Base-by-base conservation (phyloP, 1,140 invertebrate species). In the Lucilia cuprina region DNA sequence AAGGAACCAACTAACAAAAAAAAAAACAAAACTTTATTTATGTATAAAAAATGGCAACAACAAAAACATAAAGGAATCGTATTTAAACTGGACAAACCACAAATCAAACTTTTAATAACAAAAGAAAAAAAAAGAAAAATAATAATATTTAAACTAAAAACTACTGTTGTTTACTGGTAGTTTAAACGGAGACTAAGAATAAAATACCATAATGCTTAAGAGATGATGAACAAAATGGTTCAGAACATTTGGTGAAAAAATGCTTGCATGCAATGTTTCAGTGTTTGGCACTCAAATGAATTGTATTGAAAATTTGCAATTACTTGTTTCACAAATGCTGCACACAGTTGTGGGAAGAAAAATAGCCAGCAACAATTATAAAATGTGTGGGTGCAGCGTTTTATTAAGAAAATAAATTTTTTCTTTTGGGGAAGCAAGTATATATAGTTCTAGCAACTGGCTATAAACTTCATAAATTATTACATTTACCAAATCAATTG, bases 191-290 rank as follows among this genome's bases (percentile, higher is more conserved):
- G 41, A 41, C 41, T 41, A 41, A 55, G 50, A 55, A 17, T 55
- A 55, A 55, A 14, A 55, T 13, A 55, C 50, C 50, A 55, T 55
- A n/a, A 70, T 9, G 65, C 65, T 19, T 70, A 70, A 10, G 65
- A 70, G 65, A 65, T 83, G 82, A 83, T 83, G 82, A 83, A 74
- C 41, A 80, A 80, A 80, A 80, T 80, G 77, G 77, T 80, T 80
- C 77, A 80, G 77, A 50, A 80, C 13, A 30, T 30, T 21, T 50
- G 21, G 41, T 3, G 25, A 30, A 12, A n/a, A 25, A 50, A 80
- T 80, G 77, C 41, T 80, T 80, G 77, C 77, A 80, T 80, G 77
- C 77, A 80, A 78, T 80, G 77, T 80, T 78, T 80, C 41, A 49
- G n/a, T 21, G 77, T 80, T 49, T 80, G 77, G 41, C 77, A 80